These are phyloP conservation scores for Botrylloides violaceus DNA, from an alignment of 23 tunicate genomes.

Conservation along the genomic window DNA sequence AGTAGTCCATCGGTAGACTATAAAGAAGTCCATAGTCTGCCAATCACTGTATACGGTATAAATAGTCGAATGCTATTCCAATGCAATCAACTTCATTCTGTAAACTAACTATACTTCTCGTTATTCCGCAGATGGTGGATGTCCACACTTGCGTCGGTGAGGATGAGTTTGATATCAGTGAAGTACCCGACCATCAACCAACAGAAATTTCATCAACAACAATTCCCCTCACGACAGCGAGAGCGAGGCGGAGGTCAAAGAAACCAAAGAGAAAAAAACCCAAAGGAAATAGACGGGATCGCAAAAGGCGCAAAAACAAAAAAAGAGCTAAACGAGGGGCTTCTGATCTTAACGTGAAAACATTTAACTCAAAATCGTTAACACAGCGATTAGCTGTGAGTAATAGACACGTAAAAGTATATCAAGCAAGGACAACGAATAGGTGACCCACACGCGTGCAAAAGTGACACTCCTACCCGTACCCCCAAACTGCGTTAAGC, in stretches of 20 bases:
- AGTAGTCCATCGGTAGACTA: no score
- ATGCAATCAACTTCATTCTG: no score
- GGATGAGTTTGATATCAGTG: constrained; percentile 17
- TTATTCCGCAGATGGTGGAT: constrained; percentile 16
- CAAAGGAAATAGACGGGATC: constrained; percentile 6
- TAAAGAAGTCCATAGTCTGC: no score
- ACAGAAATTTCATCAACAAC: not conserved
- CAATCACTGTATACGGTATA: no score
- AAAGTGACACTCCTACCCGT: not conserved
- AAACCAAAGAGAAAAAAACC: not conserved
- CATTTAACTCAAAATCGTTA: not conserved
- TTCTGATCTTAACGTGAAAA: not conserved
- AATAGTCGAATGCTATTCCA: no score
- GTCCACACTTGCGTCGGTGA: constrained; percentile 75
- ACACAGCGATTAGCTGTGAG: not conserved
- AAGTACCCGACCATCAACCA: not conserved
- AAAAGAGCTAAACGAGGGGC: not conserved
- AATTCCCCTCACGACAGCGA: not conserved
- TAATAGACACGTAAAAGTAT: not conserved
- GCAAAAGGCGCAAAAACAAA: not conserved
- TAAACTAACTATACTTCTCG: no score
- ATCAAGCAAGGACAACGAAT: not conserved
- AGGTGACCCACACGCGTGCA: not conserved
- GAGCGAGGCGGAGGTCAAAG: not conserved
- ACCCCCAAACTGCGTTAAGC: not conserved